Evolutionary conservation across 2,113 vertebrate genomes (phyloP).

Genomic region (Gymnarchus niloticus): DNA sequence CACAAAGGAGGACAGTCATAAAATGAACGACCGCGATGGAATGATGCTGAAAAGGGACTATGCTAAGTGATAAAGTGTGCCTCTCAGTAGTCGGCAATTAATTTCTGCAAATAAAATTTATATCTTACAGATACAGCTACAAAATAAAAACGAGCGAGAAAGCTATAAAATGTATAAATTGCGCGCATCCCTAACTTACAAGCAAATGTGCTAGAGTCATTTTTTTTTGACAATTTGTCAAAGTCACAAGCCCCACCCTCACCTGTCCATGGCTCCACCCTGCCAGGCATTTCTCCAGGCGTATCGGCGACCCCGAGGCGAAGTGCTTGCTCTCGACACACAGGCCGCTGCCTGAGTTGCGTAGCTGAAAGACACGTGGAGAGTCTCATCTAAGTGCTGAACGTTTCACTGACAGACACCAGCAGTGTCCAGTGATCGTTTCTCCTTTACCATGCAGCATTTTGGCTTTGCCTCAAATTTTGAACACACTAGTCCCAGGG

Average conservation of each 20-base stretch:
- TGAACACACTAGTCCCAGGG: too few relatives aligned
- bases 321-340: slow-evolving; percentile 87
- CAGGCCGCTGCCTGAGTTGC: slow-evolving; percentile 70
- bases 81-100: too few relatives aligned
- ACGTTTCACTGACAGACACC: background rate
- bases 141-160: too few relatives aligned
- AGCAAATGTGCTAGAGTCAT: background rate
- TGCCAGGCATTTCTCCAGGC: slow-evolving; percentile 76
- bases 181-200: background rate
- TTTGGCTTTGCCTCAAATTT: too few relatives aligned
- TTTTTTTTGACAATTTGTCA: background rate
- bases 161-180: background rate
- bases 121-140: background rate
- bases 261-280: slow-evolving; percentile 90
- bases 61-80: too few relatives aligned
- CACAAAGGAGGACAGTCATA: background rate
- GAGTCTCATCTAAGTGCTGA: background rate
- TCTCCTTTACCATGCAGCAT: too few relatives aligned
- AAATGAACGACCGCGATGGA: background rate
- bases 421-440: too few relatives aligned
- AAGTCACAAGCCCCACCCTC: slow-evolving; percentile 19
- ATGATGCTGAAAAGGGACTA: background rate
- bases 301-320: slow-evolving; percentile 74
- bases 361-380: slow-evolving; percentile 63
- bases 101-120: too few relatives aligned